Evolutionary conservation across 2,113 vertebrate species (phyloP).

Genomic region (Boulengeromyrus knoepffleri): DNA sequence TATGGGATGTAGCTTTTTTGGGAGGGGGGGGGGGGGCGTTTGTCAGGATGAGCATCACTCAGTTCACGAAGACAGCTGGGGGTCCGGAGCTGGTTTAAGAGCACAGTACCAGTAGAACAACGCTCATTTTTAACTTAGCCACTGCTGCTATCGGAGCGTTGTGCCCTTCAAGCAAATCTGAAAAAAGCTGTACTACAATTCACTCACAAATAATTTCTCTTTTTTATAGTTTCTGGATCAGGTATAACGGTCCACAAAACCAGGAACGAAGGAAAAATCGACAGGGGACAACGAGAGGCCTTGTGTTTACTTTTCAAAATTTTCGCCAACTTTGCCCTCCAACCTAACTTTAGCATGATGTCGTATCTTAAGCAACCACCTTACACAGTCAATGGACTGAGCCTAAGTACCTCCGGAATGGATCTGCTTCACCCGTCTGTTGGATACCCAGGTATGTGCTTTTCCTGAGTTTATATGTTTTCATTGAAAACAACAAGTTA

Average conservation of each 20-base stretch:
- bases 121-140: conserved; percentile 42
- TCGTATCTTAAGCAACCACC: conserved; percentile 98
- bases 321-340: conserved; percentile 68
- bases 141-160: conserved; percentile 45
- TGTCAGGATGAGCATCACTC: conserved; percentile 58
- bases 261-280: conserved; percentile 32
- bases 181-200: background rate
- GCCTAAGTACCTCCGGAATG: conserved; percentile 92
- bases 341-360: conserved; percentile 88
- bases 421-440: conserved; percentile 95
- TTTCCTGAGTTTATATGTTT: background rate
- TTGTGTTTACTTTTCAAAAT: conserved; percentile 51
- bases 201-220: conserved; percentile 16
- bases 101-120: conserved; percentile 43
- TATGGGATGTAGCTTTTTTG: conserved; percentile 52
- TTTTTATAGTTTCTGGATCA: conserved; percentile 40
- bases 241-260: conserved; percentile 26
- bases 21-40: conserved; percentile 30
- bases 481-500: background rate
- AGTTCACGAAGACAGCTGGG: conserved; percentile 61
- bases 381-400: conserved; percentile 95
- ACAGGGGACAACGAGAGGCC: conserved; percentile 40
- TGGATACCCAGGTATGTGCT: conserved; percentile 87
- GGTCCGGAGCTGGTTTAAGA: conserved; percentile 57
- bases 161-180: conserved; percentile 21